A percentile compares a stretch with the other conserved stretches of the same genome.
Evolutionary conservation across 1,140 invertebrate genomes (phyloP).

Genomic region (Globodera rostochiensis): DNA sequence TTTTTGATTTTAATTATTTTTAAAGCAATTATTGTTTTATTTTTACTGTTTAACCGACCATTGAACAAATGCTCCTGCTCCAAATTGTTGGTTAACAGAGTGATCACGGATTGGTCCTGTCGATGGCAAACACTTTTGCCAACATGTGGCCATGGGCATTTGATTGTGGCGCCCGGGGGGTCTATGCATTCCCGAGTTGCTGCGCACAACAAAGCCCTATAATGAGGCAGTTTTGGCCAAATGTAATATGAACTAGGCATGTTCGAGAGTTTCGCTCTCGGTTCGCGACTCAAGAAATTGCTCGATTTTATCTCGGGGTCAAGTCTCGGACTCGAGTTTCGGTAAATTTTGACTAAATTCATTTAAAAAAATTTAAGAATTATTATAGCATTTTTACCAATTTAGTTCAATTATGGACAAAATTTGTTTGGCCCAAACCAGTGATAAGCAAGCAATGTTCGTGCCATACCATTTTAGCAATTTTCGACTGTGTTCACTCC

Average conservation of each 20-base stretch:
- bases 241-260: no score
- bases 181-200: conserved; percentile 19
- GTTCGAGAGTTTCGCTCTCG: no score
- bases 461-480: conserved; percentile 17
- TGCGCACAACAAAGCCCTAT: conserved; percentile 21
- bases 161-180: conserved; percentile 15
- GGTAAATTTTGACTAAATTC: no score
- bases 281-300: no score
- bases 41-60: background rate
- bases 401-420: no score
- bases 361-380: no score
- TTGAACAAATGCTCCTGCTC: conserved; percentile 6
- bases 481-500: conserved; percentile 11
- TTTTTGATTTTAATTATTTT: no score
- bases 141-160: background rate
- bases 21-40: no score
- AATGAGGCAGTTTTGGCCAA: background rate
- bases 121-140: conserved; percentile 12
- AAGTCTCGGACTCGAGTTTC: no score
- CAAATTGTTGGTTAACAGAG: conserved; percentile 18
- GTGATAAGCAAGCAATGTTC: background rate
- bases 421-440: no score
- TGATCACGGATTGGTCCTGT: conserved; percentile 18
- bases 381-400: no score
- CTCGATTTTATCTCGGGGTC: no score